Base-by-base conservation (phyloP, 2,113 vertebrate species). In the Aegotheles bennettii region DNA sequence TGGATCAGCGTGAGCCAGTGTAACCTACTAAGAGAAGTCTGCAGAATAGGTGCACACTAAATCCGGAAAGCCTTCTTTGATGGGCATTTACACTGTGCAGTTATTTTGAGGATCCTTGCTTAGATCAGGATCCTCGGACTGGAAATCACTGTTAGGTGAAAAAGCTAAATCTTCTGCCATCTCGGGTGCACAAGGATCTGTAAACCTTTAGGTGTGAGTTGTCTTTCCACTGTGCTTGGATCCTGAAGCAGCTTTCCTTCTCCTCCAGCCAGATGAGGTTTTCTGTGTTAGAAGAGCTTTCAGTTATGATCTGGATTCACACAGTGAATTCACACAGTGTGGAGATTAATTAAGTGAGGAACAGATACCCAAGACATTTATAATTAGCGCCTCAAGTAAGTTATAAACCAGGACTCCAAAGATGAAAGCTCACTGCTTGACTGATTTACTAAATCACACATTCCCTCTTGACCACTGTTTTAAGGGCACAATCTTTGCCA, bases 341-440 rank as follows among this genome's bases (percentile, higher is more conserved):
- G 83, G 75, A 96, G 82, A 78, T 87, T 94, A 93, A 96, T 96
- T 94, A 93, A 83, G 86, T 38, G 84, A 94, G 83, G 76, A 73
- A 38, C 1, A 2, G 91, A 92, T 91, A 92, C 90, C 68, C 87
- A 47, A 95, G 94, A 61, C 67, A 68, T 78, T 90, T 69, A 40
- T 85, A 96, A 97, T 95, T 96, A 94, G 71, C 2, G 17, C 93
- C 92, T 80, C 93, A 89, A 96, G 89, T 95, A 80, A 89, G 93
- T 75, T 86, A 65, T 75, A 86, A 95, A 85, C 29, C 50, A 50
- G 59, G 43, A 11, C 70, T 89, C 74, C 73, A 87, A 91, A 93
- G 92, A 94, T 90, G 92, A 97, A 95, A 97, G 83, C 67, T 90
- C 51, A 75, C 31, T 67, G 91, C 95, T 76, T 91, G 94, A 57